Evolutionary conservation across 2,888 invertebrate species (phyloP), one percentile per base, ranked within the genome.

Genomic region (Dynastes hyllus): DNA sequence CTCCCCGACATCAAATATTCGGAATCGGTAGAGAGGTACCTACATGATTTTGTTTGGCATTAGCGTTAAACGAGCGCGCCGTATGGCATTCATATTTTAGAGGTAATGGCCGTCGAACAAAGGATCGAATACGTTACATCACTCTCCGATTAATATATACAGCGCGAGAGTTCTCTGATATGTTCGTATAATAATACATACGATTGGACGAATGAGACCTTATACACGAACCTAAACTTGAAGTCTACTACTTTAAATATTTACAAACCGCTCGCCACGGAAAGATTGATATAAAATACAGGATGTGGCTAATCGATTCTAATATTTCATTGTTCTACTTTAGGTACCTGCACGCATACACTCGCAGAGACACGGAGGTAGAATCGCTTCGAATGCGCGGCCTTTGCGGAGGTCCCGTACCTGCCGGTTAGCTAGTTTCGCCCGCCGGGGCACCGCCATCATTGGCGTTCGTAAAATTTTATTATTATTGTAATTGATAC

Each of bases 401-500:
- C 11, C 45, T 45, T 45, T 45, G 8, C 45, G 45, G 45, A 45
- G 32, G 32, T 32, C 32, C 32, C 32, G 32, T 32, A 32, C 45
- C 9, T 6, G 11, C 45, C 9, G 45, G 45, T 45, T 45, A 45
- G 45, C 9, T 11, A 13, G 50, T 45, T 40, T 29, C 50, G 50
- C 66, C 13, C 22, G 27, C 45, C 45, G 50, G 22, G 11, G 40
- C 16, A 66, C 50, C 16, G 51, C 22, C 50, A 37, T 50, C 45
- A 27, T 69, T 22, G n/a, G 11, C 50, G 50, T 50, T 45, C 69
- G 51, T 69, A 69, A 69, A 69, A 69, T 69, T 69, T 69, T 69
- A 69, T 69, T 69, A 69, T 69, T 69, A 69, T 69, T 69, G 69
- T 69, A 69, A 69, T 69, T 69, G 69, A 69, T 51, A 69, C 50